Percentiles rank a stretch among this genome's conserved stretches.
Evolutionary conservation across 2,113 vertebrate genomes (phyloP).

Genomic region (Neopipo cinnamomea): DNA sequence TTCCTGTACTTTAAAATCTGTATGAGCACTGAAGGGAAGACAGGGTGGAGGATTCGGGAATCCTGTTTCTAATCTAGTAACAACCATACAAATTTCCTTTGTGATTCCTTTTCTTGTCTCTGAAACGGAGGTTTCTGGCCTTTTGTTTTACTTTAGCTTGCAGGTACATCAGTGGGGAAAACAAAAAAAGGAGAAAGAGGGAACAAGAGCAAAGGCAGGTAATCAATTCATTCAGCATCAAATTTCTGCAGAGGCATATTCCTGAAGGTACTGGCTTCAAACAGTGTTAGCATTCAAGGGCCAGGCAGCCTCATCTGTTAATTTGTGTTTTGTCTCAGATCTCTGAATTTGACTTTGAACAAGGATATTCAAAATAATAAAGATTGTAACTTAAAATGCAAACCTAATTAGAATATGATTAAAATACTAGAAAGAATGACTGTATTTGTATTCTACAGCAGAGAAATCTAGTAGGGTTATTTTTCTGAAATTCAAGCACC

Average conservation of each 20-base stretch:
- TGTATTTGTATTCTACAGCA: neutral
- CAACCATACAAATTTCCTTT: neutral
- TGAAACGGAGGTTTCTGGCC: neutral
- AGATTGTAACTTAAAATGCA: neutral
- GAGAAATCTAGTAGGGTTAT: neutral
- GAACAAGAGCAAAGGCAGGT: neutral
- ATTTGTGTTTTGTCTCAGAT: neutral
- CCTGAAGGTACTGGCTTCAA: neutral
- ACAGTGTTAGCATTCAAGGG: neutral
- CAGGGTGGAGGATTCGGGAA: neutral
- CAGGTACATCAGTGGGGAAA: neutral
- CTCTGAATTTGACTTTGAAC: neutral
- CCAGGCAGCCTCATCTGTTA: neutral
- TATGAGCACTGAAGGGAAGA: neutral
- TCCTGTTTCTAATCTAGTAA: neutral
- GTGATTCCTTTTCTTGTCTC: neutral
- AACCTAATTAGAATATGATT: neutral
- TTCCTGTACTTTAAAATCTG: neutral
- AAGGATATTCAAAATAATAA: neutral
- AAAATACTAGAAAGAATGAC: neutral
- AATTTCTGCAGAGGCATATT: neutral
- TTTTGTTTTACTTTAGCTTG: neutral
- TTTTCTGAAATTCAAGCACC: neutral
- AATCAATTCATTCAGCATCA: neutral
- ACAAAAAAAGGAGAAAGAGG: too few relatives aligned